These are phyloP conservation scores for Ochlodes sylvanus DNA, from an alignment of 2,888 invertebrate genomes.

Conservation along the genomic window DNA sequence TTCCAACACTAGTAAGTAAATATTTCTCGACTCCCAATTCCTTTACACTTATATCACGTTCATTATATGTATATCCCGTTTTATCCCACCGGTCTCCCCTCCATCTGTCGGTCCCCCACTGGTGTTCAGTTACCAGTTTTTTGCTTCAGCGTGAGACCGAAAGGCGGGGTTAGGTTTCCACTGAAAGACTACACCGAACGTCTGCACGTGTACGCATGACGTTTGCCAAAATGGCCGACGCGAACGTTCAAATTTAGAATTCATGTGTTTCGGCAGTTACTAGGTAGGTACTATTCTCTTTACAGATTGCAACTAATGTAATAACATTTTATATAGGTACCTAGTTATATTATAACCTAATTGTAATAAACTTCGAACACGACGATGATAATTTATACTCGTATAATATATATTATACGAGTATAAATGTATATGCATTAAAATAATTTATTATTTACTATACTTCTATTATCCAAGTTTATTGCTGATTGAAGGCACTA, in stretches of 20 bases:
- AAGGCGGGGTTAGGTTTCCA: constrained; percentile 75
- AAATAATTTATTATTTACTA: too few species aligned
- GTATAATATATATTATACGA: too few species aligned
- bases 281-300: neutral
- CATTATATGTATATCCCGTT: constrained; percentile 26
- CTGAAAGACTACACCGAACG: constrained; percentile 76
- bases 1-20: neutral
- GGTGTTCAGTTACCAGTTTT: constrained; percentile 73
- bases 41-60: constrained; percentile 12
- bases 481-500: too few species aligned
- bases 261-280: neutral
- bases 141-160: constrained; percentile 66
- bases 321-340: neutral
- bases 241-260: constrained; percentile 34
- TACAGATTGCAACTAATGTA: neutral
- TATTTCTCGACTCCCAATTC: constrained; percentile 20
- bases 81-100: constrained; percentile 44
- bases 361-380: too few species aligned
- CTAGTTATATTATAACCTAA: too few species aligned
- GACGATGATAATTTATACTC: too few species aligned
- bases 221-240: constrained; percentile 57
- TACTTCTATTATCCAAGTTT: too few species aligned
- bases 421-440: too few species aligned
- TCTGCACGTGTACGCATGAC: constrained; percentile 71
- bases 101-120: constrained; percentile 49